Percentiles rank a stretch among this genome's conserved stretches.
Evolutionary conservation across 2,888 invertebrate genomes (phyloP).

Genomic region (Sinhomidia bicolor): DNA sequence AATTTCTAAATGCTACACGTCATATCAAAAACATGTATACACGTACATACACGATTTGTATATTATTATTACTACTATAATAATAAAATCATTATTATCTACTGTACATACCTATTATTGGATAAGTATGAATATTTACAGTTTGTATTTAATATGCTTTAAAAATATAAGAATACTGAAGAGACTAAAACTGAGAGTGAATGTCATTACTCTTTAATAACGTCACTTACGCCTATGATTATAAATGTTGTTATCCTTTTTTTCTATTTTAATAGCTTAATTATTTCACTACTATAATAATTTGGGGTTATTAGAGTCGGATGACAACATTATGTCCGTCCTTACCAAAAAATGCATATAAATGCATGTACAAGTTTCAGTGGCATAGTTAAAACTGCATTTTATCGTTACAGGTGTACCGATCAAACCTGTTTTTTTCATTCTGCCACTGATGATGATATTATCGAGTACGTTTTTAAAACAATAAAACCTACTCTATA

Average conservation of each 20-base stretch:
- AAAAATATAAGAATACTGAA: conserved; percentile 74
- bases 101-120: no score
- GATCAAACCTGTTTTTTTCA: neutral
- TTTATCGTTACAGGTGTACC: no score
- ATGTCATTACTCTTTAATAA: conserved; percentile 49
- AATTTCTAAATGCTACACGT: conserved; percentile 13
- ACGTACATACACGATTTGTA: neutral
- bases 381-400: neutral
- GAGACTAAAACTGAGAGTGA: conserved; percentile 71
- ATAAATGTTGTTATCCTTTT: conserved; percentile 32
- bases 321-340: conserved; percentile 18
- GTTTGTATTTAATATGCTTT: conserved; percentile 42
- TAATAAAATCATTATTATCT: neutral
- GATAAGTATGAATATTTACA: conserved; percentile 65
- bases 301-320: neutral
- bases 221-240: conserved; percentile 10
- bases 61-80: neutral
- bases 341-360: conserved; percentile 30
- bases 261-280: neutral
- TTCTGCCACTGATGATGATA: neutral
- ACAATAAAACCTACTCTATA: conserved; percentile 31
- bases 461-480: neutral
- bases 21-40: conserved; percentile 37
- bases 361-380: conserved; percentile 19
- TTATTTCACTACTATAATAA: neutral